Conservation (phyloP, 1,140 invertebrate genomes). For the Neodiprion fabricii region DNA sequence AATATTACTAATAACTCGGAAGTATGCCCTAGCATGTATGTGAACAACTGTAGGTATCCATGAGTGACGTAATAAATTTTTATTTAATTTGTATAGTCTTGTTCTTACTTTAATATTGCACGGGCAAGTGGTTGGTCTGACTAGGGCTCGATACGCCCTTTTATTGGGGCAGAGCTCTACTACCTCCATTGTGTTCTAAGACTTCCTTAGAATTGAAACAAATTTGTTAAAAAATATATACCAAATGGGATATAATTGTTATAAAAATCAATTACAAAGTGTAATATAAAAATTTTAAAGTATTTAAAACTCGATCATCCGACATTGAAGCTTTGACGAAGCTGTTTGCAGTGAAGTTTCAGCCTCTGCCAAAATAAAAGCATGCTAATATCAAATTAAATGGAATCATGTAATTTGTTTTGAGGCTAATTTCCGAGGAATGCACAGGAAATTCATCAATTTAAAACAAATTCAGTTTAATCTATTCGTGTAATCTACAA, state of each 20-base stretch:
- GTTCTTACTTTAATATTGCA: slow-evolving; percentile 8
- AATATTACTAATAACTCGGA: too few species aligned
- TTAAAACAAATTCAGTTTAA: too few species aligned
- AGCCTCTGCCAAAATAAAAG: background rate
- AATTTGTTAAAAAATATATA: background rate
- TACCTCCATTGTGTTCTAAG: slow-evolving; percentile 29
- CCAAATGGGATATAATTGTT: background rate
- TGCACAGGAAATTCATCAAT: too few species aligned
- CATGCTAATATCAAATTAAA: too few species aligned
- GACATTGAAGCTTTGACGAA: background rate
- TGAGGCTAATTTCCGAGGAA: too few species aligned
- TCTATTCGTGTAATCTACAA: too few species aligned
- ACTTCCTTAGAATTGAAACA: background rate
- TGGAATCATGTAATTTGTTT: too few species aligned
- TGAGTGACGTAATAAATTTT: too few species aligned
- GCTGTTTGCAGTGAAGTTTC: background rate
- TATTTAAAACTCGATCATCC: slow-evolving; percentile 3
- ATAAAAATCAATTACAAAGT: slow-evolving; percentile 2
- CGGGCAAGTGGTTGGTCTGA: slow-evolving; percentile 16
- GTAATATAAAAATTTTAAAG: background rate
- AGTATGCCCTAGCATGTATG: too few species aligned
- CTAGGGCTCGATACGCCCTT: slow-evolving; percentile 3
- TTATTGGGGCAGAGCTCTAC: slow-evolving; percentile 21
- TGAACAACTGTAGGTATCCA: too few species aligned
- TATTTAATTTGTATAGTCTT: background rate